phyloP scores from a whole-genome alignment of 1,140 invertebrate species.

The Drosophila bifasciata region DNA sequence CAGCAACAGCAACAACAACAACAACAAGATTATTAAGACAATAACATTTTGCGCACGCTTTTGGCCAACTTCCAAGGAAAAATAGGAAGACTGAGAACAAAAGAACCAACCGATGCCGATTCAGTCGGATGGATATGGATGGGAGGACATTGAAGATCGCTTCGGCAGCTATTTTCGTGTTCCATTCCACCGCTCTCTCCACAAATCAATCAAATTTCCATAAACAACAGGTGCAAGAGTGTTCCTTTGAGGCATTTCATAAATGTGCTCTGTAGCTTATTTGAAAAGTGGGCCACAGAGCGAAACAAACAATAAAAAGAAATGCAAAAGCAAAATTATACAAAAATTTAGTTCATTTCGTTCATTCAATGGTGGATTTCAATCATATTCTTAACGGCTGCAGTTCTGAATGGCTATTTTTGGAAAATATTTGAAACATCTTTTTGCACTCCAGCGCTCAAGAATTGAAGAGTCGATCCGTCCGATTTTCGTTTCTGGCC shows the following conservation, averaged over 20 bases:
- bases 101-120: constrained; percentile 20
- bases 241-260: constrained; percentile 16
- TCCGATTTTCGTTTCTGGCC: constrained; percentile 10
- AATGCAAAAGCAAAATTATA: constrained; percentile 32
- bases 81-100: constrained; percentile 18
- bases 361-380: constrained; percentile 30
- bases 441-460: neutral
- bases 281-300: constrained; percentile 33
- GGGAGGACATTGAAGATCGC: constrained; percentile 40
- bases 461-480: constrained; percentile 4
- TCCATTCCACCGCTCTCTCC: constrained; percentile 12
- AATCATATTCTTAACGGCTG: constrained; percentile 10
- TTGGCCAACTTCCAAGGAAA: constrained; percentile 65
- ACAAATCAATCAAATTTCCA: constrained; percentile 45
- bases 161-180: constrained; percentile 27
- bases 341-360: constrained; percentile 8
- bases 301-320: constrained; percentile 26
- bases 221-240: constrained; percentile 56
- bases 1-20: constrained; percentile 27
- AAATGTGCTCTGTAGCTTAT: constrained; percentile 16
- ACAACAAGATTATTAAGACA: constrained; percentile 49
- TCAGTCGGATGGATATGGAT: neutral
- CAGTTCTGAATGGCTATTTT: constrained; percentile 27
- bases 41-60: constrained; percentile 80
- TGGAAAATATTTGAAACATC: constrained; percentile 2